These are phyloP conservation scores for Paguma larvata DNA, from an alignment of 2,797 vertebrate genomes.

Conservation along the genomic window DNA sequence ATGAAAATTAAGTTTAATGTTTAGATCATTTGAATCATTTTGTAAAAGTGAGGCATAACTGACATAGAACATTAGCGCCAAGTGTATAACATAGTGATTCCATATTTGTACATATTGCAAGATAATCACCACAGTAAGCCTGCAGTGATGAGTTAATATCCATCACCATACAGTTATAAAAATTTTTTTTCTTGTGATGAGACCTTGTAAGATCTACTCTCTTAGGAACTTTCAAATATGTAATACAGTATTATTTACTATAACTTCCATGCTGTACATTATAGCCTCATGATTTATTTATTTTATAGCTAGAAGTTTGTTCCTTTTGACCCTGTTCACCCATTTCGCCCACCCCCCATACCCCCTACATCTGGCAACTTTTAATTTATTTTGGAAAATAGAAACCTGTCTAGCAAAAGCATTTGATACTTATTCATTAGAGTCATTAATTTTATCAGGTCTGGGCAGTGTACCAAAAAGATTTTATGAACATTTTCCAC, in stretches of 20 bases:
- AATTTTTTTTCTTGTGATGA: neutral
- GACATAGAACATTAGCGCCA: neutral
- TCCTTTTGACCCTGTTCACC: neutral
- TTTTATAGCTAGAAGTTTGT: neutral
- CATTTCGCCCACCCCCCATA: neutral
- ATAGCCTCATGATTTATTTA: neutral
- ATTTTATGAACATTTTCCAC: constrained; percentile 46
- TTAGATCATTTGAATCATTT: constrained; percentile 8
- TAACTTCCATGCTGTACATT: neutral
- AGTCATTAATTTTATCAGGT: constrained; percentile 10
- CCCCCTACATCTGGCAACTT: neutral
- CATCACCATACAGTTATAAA: neutral
- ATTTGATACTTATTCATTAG: neutral
- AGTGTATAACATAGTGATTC: neutral
- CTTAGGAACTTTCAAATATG: neutral
- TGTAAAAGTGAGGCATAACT: neutral
- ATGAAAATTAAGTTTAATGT: neutral
- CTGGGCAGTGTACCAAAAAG: constrained; percentile 20
- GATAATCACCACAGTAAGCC: constrained; percentile 6
- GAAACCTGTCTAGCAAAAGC: constrained; percentile 32
- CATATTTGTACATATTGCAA: neutral
- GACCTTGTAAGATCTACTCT: neutral
- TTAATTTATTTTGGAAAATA: constrained; percentile 50
- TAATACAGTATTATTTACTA: neutral
- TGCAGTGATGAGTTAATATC: neutral